phyloP scores from a whole-genome alignment of 2,797 vertebrate species.

The Helarctos malayanus region DNA sequence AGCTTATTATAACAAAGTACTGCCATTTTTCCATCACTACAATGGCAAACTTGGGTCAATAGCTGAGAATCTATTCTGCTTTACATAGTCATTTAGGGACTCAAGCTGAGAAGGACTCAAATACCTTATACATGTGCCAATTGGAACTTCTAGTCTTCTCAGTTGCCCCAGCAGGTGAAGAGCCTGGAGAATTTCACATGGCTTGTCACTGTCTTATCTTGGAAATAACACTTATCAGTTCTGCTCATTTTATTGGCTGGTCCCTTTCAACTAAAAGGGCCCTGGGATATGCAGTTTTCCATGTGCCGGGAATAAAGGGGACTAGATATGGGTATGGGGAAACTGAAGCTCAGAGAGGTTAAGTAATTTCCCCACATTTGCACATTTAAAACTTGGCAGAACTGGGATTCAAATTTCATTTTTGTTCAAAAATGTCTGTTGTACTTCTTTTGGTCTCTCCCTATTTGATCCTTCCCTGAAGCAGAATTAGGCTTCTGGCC shows the following conservation, averaged over 20 bases:
- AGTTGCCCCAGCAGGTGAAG: neutral
- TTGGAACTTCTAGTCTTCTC: neutral
- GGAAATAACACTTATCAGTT: neutral
- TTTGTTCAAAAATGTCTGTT: neutral
- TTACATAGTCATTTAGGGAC: neutral
- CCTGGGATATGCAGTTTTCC: neutral
- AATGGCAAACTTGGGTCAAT: neutral
- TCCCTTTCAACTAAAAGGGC: neutral
- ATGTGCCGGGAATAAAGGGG: neutral
- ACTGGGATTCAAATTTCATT: neutral
- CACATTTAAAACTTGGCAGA: neutral
- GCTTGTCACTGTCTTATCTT: neutral
- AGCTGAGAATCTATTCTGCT: neutral
- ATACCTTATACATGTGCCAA: neutral
- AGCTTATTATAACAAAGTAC: neutral
- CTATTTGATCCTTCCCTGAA: neutral
- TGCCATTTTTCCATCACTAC: neutral
- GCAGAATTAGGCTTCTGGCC: neutral
- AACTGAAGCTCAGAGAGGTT: neutral
- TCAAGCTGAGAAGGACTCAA: neutral
- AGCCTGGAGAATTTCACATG: neutral
- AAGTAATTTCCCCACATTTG: neutral
- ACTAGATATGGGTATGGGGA: neutral
- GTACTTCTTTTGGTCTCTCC: neutral
- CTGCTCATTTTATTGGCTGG: neutral